These are phyloP conservation scores for Lithophane socia DNA, from an alignment of 2,888 invertebrate species.

Conservation along the genomic window DNA sequence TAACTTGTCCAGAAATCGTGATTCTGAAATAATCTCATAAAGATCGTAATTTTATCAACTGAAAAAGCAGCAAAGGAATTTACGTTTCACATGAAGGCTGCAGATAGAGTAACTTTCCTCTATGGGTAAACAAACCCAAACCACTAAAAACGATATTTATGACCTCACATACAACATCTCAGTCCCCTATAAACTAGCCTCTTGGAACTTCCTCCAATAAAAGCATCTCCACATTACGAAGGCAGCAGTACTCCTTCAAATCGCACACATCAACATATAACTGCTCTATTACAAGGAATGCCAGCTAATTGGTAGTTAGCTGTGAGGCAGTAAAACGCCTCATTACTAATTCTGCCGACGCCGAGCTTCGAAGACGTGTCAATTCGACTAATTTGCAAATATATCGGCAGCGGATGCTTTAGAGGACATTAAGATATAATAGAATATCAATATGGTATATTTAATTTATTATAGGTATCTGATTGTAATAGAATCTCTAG, in stretches of 20 bases:
- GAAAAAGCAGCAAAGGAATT: neutral
- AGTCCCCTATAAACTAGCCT: slow-evolving; percentile 20
- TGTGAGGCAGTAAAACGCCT: slow-evolving; percentile 42
- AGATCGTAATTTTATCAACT: neutral
- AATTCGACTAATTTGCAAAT: slow-evolving; percentile 75
- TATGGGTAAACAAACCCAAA: slow-evolving; percentile 9
- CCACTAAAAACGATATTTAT: slow-evolving; percentile 44
- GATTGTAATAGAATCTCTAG: slow-evolving; percentile 25
- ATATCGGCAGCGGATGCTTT: slow-evolving; percentile 73
- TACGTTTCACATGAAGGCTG: neutral
- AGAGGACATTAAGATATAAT: slow-evolving; percentile 41
- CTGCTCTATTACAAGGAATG: slow-evolving; percentile 45
- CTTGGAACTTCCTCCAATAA: slow-evolving; percentile 29
- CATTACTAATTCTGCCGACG: slow-evolving; percentile 55
- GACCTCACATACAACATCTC: slow-evolving; percentile 12
- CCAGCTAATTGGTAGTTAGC: slow-evolving; percentile 63
- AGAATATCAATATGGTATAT: slow-evolving; percentile 57
- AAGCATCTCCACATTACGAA: slow-evolving; percentile 41
- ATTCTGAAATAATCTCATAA: neutral
- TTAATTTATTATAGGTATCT: slow-evolving; percentile 29
- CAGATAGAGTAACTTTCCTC: neutral
- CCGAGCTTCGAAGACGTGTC: slow-evolving; percentile 55
- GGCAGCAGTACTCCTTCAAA: slow-evolving; percentile 19
- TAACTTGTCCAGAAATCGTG: neutral
- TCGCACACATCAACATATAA: slow-evolving; percentile 36